These are phyloP conservation scores for Scopus umbretta DNA, from an alignment of 2,113 vertebrate genomes.

Conservation along the genomic window DNA sequence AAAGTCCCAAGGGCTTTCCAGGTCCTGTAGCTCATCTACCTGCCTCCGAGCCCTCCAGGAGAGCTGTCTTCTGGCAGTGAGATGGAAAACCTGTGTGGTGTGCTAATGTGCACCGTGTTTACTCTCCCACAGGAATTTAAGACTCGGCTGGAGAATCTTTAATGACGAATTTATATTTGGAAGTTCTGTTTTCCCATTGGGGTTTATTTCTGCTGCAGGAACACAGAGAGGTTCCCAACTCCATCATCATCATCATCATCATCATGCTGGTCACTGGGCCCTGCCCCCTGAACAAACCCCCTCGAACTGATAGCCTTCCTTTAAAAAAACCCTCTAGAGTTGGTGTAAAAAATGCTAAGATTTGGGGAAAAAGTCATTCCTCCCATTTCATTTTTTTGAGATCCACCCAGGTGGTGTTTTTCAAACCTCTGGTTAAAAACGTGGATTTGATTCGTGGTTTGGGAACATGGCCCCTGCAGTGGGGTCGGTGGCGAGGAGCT, in stretches of 20 bases:
- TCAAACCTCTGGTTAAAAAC: neutral
- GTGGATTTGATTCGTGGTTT: neutral
- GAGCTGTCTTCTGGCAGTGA: neutral
- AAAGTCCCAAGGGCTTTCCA: neutral
- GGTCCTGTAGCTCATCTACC: neutral
- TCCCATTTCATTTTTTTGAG: neutral
- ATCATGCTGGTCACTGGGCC: rapidly evolving
- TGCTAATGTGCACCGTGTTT: neutral
- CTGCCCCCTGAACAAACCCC: neutral
- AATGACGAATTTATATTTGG: neutral
- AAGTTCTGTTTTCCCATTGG: neutral
- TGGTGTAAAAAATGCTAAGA: neutral
- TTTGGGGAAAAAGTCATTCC: neutral
- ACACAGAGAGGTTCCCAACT: neutral
- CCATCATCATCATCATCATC: neutral
- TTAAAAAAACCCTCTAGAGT: neutral
- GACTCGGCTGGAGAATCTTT: neutral
- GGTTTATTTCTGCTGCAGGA: neutral
- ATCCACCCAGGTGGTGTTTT: neutral
- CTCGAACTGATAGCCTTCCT: neutral
- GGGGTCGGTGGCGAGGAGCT: neutral
- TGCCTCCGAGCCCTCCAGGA: neutral
- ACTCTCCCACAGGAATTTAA: neutral
- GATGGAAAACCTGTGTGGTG: neutral
- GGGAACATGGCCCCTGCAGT: neutral